Evolutionary conservation across 2,797 vertebrate species (phyloP).

Genomic region (Neosilurus mollespiculum): DNA sequence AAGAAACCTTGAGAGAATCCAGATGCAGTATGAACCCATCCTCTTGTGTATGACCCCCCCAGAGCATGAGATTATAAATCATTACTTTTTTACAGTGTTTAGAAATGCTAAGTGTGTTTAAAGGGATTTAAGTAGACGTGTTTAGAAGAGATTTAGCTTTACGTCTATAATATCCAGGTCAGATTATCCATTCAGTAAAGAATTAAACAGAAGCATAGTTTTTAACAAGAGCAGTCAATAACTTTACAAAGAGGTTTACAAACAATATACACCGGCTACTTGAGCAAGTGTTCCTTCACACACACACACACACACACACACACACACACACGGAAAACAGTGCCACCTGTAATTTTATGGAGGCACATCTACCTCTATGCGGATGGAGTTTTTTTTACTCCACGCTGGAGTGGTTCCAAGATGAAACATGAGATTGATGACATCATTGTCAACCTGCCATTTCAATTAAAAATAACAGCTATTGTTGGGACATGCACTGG

Average conservation of each 20-base stretch:
- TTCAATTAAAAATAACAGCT: background rate
- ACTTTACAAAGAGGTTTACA: background rate
- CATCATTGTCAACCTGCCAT: background rate
- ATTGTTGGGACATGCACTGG: background rate
- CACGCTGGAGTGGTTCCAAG: background rate
- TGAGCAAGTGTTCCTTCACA: background rate
- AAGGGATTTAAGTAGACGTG: background rate
- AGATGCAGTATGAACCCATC: background rate
- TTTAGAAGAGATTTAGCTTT: background rate
- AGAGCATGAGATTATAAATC: slow-evolving; percentile 6
- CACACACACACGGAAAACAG: background rate
- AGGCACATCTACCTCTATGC: background rate
- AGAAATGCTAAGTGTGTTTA: background rate
- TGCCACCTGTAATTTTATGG: background rate
- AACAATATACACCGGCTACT: background rate
- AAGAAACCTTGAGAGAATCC: background rate
- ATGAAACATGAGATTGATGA: background rate
- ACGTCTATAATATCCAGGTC: background rate
- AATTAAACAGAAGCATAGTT: background rate
- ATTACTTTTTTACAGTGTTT: background rate
- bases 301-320: too few species aligned
- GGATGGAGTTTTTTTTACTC: background rate
- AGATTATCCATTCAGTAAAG: background rate
- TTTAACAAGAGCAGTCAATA: background rate
- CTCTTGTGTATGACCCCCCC: background rate